Evolutionary conservation across 1,140 invertebrate species (phyloP).

Genomic region (Drosophila parabipectinata): DNA sequence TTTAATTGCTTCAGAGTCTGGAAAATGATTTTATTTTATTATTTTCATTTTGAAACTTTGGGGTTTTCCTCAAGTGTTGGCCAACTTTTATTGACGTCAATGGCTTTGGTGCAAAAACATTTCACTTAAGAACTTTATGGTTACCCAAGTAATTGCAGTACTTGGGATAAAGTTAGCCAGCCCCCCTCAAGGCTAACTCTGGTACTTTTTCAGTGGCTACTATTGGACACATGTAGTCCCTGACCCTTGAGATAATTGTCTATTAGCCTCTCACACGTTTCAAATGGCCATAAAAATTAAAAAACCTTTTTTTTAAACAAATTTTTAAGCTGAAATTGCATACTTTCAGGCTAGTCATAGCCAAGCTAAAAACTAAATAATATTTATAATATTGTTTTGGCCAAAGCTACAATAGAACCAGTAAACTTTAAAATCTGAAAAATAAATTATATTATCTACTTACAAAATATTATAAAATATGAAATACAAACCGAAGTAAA

Average conservation of each 20-base stretch:
- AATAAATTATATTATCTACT: background rate
- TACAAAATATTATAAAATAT: too few relatives aligned
- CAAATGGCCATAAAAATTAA: background rate
- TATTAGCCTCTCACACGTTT: background rate
- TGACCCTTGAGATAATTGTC: background rate
- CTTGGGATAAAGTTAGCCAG: slow-evolving; percentile 1
- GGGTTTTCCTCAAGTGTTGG: background rate
- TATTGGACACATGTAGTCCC: background rate
- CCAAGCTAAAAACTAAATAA: background rate
- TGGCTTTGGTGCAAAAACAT: background rate
- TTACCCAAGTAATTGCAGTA: background rate
- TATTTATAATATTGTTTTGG: slow-evolving; percentile 62
- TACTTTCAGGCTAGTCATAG: slow-evolving; percentile 30
- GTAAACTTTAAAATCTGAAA: slow-evolving; percentile 67
- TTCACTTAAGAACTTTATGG: slow-evolving; percentile 2
- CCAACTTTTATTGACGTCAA: slow-evolving; percentile 20
- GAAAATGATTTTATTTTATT: background rate
- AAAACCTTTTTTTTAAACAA: background rate
- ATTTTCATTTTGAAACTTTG: background rate
- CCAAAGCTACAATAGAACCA: slow-evolving; percentile 71
- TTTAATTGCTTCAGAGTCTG: slow-evolving; percentile 2
- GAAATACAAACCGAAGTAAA: slow-evolving; percentile 49
- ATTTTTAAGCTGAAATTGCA: slow-evolving; percentile 14
- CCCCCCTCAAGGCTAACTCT: background rate
- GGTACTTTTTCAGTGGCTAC: background rate